Evolutionary conservation across 2,113 vertebrate genomes (phyloP).

Genomic region (Trematocara stigmaticum): DNA sequence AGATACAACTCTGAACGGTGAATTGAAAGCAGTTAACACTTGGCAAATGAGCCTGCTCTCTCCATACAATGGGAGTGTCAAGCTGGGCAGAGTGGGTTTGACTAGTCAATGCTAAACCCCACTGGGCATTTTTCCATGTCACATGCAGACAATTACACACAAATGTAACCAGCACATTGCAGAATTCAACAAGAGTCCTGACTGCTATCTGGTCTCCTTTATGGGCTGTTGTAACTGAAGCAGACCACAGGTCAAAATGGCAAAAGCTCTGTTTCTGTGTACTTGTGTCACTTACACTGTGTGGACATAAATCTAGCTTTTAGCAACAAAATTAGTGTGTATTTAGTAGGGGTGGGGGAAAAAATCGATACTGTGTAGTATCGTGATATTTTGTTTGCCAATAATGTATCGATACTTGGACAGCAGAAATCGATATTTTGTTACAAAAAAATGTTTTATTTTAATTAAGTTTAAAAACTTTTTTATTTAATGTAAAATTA

Average conservation of each 20-base stretch:
- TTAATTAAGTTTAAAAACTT: too few species aligned
- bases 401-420: too few species aligned
- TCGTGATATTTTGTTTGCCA: too few species aligned
- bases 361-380: too few species aligned
- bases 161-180: not conserved
- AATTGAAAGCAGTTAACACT: slow-evolving; percentile 49
- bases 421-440: too few species aligned
- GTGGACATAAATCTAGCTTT: not conserved
- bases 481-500: too few species aligned
- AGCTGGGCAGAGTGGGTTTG: slow-evolving; percentile 9
- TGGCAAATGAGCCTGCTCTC: slow-evolving; percentile 33
- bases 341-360: not conserved
- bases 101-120: slow-evolving; percentile 33
- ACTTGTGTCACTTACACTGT: not conserved
- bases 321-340: not conserved
- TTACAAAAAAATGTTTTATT: too few species aligned
- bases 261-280: not conserved
- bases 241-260: not conserved
- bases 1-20: slow-evolving; percentile 1
- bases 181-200: slow-evolving; percentile 8
- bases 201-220: slow-evolving; percentile 15
- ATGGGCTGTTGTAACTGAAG: not conserved
- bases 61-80: slow-evolving; percentile 18
- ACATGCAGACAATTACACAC: not conserved
- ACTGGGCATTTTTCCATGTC: not conserved